These are phyloP conservation scores for Helicoverpa armigera DNA, from an alignment of 1,140 invertebrate genomes.

Conservation along the genomic window DNA sequence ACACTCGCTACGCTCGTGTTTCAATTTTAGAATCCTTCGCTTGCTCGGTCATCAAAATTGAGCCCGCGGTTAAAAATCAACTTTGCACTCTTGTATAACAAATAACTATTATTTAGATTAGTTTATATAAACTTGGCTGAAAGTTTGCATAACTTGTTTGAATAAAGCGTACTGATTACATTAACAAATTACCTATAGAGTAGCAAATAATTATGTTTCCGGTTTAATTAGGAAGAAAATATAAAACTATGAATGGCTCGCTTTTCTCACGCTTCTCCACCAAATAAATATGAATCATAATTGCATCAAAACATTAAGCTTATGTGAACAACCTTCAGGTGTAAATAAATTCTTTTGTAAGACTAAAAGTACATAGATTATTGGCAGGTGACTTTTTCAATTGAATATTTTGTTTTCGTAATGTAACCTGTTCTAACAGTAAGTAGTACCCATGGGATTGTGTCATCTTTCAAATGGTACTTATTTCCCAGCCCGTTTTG, in stretches of 20 bases:
- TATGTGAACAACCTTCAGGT: neutral
- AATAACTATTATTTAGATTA: constrained; percentile 47
- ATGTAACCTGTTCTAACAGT: constrained; percentile 15
- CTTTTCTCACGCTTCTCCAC: neutral
- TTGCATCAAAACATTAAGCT: neutral
- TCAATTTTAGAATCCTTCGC: too few species aligned
- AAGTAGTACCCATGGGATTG: constrained; percentile 49
- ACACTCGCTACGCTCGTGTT: too few species aligned
- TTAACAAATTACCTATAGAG: too few species aligned
- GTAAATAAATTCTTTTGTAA: neutral
- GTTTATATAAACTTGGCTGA: constrained; percentile 6
- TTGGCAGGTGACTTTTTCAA: neutral
- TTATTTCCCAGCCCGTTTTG: constrained; percentile 58
- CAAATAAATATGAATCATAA: neutral
- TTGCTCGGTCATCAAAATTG: too few species aligned
- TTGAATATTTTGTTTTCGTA: constrained; percentile 5
- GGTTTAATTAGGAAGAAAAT: neutral
- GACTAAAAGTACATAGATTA: neutral
- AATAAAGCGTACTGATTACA: neutral
- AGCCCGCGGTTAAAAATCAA: too few species aligned
- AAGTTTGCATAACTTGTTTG: neutral
- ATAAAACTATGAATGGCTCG: neutral
- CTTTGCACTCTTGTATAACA: too few species aligned
- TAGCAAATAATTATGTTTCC: too few species aligned
- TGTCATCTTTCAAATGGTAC: constrained; percentile 64